phyloP scores from a whole-genome alignment of 1,140 invertebrate species.

The Drosophila setifemur region DNA sequence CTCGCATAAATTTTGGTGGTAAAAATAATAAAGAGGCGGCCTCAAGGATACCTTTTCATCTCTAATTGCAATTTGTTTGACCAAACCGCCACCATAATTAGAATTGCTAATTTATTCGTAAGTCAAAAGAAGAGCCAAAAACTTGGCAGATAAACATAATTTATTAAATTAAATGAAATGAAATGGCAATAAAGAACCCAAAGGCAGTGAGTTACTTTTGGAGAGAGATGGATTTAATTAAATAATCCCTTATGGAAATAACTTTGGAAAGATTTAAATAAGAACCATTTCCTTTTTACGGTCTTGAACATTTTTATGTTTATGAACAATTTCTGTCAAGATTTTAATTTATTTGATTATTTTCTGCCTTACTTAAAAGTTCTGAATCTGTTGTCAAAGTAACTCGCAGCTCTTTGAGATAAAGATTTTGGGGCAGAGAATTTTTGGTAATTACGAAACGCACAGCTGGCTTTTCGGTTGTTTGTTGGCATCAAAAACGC shows the following conservation, averaged over 20 bases:
- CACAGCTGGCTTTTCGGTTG: background rate
- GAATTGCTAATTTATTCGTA: constrained; percentile 52
- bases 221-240: too few species aligned
- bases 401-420: too few species aligned
- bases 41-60: constrained; percentile 16
- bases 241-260: too few species aligned
- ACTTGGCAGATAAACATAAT: constrained; percentile 7
- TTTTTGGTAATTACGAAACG: constrained; percentile 30
- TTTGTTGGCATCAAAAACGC: constrained; percentile 48
- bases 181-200: constrained; percentile 3
- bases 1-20: constrained; percentile 48
- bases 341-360: too few species aligned
- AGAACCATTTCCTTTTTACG: too few species aligned
- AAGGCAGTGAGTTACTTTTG: too few species aligned
- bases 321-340: too few species aligned
- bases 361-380: too few species aligned
- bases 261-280: too few species aligned
- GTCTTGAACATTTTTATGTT: too few species aligned
- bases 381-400: too few species aligned
- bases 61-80: constrained; percentile 60
- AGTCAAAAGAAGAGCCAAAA: constrained; percentile 1
- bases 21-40: constrained; percentile 5
- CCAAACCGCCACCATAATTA: constrained; percentile 34
- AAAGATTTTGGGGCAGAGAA: too few species aligned
- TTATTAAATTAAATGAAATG: constrained; percentile 27